These are phyloP conservation scores for Aphaenogaster floridana DNA, from an alignment of 1,140 invertebrate species.

Conservation along the genomic window DNA sequence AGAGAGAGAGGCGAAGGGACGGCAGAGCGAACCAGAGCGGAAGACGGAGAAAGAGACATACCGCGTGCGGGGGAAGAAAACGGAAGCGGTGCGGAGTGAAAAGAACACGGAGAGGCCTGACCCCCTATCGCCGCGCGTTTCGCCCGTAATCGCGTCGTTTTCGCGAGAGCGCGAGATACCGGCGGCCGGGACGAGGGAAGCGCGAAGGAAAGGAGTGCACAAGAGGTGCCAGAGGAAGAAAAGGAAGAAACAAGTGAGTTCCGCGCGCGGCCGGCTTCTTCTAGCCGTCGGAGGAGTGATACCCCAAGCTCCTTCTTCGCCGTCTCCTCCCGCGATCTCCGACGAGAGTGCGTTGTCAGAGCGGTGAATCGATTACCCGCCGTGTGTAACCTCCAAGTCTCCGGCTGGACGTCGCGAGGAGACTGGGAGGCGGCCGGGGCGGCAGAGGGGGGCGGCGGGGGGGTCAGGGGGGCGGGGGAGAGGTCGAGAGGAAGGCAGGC, in stretches of 20 bases:
- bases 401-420: constrained; percentile 53
- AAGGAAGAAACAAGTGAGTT: constrained; percentile 35
- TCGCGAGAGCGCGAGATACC: constrained; percentile 47
- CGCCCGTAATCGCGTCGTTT: constrained; percentile 65
- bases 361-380: constrained; percentile 65
- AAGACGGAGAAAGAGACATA: constrained; percentile 62
- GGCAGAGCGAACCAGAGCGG: constrained; percentile 56
- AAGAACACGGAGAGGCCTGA: constrained; percentile 59
- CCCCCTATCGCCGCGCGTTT: constrained; percentile 62
- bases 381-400: constrained; percentile 60
- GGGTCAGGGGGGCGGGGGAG: too few relatives aligned
- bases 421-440: constrained; percentile 29
- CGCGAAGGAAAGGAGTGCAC: not conserved
- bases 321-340: constrained; percentile 4
- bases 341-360: constrained; percentile 23
- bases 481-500: not conserved
- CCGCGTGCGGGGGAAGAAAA: constrained; percentile 48
- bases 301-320: too few relatives aligned
- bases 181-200: constrained; percentile 13
- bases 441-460: not conserved
- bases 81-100: constrained; percentile 49
- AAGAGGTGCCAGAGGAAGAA: not conserved
- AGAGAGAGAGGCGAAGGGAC: constrained; percentile 33
- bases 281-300: too few relatives aligned
- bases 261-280: not conserved